A percentile compares a stretch with the other conserved stretches of the same genome.
These are phyloP conservation scores for Anser brachyrhynchus DNA, from an alignment of 2,113 vertebrate genomes.

Conservation along the genomic window DNA sequence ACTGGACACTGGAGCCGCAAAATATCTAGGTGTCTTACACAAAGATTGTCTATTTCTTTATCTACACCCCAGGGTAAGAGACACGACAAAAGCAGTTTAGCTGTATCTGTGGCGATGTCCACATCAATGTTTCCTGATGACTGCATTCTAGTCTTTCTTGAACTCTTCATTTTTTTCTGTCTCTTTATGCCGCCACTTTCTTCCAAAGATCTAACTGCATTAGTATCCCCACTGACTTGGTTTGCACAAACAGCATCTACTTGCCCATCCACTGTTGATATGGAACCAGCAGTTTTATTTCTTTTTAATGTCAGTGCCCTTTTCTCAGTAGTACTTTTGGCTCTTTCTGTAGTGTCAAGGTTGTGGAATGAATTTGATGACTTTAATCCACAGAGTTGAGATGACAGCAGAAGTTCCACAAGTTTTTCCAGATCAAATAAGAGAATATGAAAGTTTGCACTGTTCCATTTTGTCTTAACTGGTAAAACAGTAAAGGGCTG, in stretches of 20 bases:
- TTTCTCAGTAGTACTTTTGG: slow-evolving; percentile 73
- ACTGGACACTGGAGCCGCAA: slow-evolving; percentile 63
- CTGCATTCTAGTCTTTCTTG: slow-evolving; percentile 63
- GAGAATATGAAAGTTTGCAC: slow-evolving; percentile 73
- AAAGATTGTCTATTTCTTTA: slow-evolving; percentile 74
- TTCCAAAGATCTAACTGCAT: neutral
- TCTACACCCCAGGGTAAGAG: slow-evolving; percentile 81
- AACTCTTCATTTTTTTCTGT: slow-evolving; percentile 75
- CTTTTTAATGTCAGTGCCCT: slow-evolving; percentile 68
- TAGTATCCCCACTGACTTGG: neutral
- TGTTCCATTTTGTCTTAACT: slow-evolving; percentile 69
- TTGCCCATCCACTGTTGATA: slow-evolving; percentile 24
- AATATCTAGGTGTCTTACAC: slow-evolving; percentile 64
- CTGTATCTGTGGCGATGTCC: slow-evolving; percentile 49
- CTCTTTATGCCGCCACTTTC: slow-evolving; percentile 63
- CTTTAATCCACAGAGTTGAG: slow-evolving; percentile 32
- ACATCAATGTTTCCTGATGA: slow-evolving; percentile 48
- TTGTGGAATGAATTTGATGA: slow-evolving; percentile 67
- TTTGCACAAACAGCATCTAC: neutral
- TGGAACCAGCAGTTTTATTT: slow-evolving; percentile 57
- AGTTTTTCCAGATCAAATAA: slow-evolving; percentile 80
- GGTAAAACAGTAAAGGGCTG: slow-evolving; percentile 75
- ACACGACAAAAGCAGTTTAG: slow-evolving; percentile 79
- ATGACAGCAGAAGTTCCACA: slow-evolving; percentile 66
- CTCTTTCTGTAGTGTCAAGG: slow-evolving; percentile 61